Evolutionary conservation across 2,797 vertebrate genomes (phyloP), one percentile per base, ranked within the genome.

Genomic region (Poecilia velifera): DNA sequence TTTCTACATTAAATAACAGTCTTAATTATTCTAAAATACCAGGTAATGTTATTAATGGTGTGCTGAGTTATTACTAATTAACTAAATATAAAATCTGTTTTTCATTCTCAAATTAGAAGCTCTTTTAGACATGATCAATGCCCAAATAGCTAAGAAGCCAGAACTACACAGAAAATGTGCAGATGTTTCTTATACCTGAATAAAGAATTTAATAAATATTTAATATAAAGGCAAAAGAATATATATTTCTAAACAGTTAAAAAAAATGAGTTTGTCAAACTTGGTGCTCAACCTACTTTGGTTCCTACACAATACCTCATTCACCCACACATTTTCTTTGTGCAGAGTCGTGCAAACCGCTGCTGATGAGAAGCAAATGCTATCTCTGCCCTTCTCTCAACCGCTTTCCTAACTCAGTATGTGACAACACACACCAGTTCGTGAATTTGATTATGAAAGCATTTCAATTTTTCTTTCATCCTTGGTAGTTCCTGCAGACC

Each of bases 241-340:
- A 55, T 25, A 39, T 16, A 55, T 39, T 22, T 74, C 5, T 41
- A 55, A 39, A 31, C n/a, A 12, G 36, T 28, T 28, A 2, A 2
- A 77, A 62, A 66, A 78, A 46, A 75, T 5, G 7, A 62, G 36
- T 68, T 49, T 14, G 64, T 59, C 10, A 31, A 25, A 47, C 39
- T 74, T 46, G 74, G 41, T 22, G 25, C 34, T 73, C 43, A 77
- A 22, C 77, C 41, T 70, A 71, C 28, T 72, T 72, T 43, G 57
- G 36, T n/a, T 82, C 72, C 36, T 22, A 66, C 57, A 51, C 49
- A 57, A 25, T 45, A 80, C 76, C 73, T 36, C 31, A 73, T 77
- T 85, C 81, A 87, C 78, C 77, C 80, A 88, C 80, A 86, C 80
- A 80, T 76, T 84, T 81, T 80, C 51, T 83, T 70, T 66, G 12